phyloP scores from a whole-genome alignment of 1,140 invertebrate species.

The Acromyrmex echinatior region DNA sequence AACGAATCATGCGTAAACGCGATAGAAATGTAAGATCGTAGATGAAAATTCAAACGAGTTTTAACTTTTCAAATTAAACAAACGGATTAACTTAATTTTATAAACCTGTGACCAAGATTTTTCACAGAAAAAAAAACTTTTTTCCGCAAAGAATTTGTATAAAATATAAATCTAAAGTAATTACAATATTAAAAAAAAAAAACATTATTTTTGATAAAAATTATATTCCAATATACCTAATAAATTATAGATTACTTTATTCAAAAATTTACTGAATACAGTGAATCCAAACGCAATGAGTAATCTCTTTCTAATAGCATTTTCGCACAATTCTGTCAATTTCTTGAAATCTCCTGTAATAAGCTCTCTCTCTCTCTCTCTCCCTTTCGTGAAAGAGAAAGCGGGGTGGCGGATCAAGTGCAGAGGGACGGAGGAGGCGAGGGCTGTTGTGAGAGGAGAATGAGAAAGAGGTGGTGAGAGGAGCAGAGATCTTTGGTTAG shows the following conservation, averaged over 20 bases:
- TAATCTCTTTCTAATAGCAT: slow-evolving; percentile 47
- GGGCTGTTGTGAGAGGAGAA: slow-evolving; percentile 63
- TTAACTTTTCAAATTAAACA: slow-evolving; percentile 1
- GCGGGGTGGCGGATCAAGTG: slow-evolving; percentile 34
- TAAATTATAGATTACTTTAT: slow-evolving; percentile 13
- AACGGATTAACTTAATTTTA: background rate
- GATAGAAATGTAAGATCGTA: background rate
- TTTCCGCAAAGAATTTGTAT: background rate
- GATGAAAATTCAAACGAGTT: background rate
- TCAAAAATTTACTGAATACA: slow-evolving; percentile 8
- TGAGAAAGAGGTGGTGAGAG: slow-evolving; percentile 70
- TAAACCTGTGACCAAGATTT: background rate
- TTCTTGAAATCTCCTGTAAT: slow-evolving; percentile 55
- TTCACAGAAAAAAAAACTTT: background rate
- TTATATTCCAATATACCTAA: background rate
- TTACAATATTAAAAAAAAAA: background rate
- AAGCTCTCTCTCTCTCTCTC: background rate
- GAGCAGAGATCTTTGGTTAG: slow-evolving; percentile 82
- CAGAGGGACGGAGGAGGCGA: slow-evolving; percentile 48
- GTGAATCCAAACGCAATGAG: slow-evolving; percentile 2
- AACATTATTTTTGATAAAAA: background rate
- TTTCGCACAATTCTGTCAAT: slow-evolving; percentile 57
- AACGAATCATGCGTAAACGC: background rate
- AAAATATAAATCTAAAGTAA: background rate
- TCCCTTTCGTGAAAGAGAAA: slow-evolving; percentile 56